Percentiles rank a stretch among this genome's conserved stretches.
Conservation (phyloP, 2,113 vertebrate species). For the Mirounga angustirostris region DNA sequence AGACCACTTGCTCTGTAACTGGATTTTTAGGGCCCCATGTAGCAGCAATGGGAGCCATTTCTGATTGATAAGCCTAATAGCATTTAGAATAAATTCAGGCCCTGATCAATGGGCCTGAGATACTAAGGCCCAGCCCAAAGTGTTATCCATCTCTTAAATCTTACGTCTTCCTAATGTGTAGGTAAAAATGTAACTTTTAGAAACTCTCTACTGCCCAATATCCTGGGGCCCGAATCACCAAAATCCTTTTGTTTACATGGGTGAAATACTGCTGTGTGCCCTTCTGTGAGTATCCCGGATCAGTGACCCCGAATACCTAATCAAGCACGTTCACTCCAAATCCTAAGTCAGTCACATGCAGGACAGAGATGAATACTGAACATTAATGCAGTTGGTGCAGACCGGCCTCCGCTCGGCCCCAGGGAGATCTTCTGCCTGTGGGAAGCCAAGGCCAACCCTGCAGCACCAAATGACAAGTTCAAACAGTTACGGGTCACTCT, state of each 20-base stretch:
- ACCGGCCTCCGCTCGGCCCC: background rate
- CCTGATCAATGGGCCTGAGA: background rate
- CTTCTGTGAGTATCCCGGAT: background rate
- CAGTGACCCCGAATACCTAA: background rate
- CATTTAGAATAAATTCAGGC: background rate
- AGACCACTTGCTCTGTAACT: background rate
- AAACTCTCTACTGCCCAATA: background rate
- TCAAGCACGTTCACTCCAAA: background rate
- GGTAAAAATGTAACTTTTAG: background rate
- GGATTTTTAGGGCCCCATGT: background rate
- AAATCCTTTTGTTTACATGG: background rate
- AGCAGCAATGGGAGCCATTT: background rate
- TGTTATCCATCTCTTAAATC: background rate
- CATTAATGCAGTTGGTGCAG: background rate
- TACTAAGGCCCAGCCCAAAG: background rate
- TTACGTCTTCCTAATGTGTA: background rate
- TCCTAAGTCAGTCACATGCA: background rate
- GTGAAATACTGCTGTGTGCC: background rate
- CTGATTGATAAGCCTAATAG: background rate
- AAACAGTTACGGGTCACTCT: background rate
- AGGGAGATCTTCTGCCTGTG: background rate
- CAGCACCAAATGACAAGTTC: background rate
- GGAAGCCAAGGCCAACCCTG: background rate
- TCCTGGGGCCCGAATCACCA: background rate
- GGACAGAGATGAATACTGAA: background rate